Base-by-base conservation (phyloP, 2,888 invertebrate genomes). In the Megalurothrips usitatus region DNA sequence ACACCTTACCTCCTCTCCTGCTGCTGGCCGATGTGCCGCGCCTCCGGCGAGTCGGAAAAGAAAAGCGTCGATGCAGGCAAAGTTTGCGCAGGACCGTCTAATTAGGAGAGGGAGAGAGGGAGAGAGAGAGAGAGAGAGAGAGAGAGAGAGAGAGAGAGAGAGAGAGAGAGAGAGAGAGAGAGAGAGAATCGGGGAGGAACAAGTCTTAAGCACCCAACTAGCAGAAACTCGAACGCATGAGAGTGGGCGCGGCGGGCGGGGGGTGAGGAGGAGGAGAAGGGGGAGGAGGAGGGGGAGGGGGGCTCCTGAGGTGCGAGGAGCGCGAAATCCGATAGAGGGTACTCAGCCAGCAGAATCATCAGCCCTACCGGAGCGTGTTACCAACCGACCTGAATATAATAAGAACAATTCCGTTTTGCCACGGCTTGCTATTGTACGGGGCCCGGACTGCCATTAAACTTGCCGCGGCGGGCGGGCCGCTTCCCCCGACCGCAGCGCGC, bases 41-140 rank as follows among this genome's bases (percentile, higher is more conserved):
- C 68, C 68, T 26, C 26, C 68, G 68, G 68, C 68, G 26, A 26
- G 26, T 75, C 68, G 26, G 68, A 75, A 75, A 75, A 75, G 68
- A 75, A 75, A 58, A 75, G 26, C 68, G 68, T 75, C 68, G 68
- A 75, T 75, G 68, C 68, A 75, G 68, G 68, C 68, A 26, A 75
- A 75, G 68, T 75, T 75, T 23, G 68, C 68, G 23, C 68, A 75
- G 68, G 23, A 26, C 68, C 68, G 23, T 75, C 68, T 75, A 75
- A 75, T 75, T 75, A 75, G 68, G 52, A 52, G 52, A 19, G 52
- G 10, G 52, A 52, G 68, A 68, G 68, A 9, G 68, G 1, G 23
- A 10, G 23, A 26, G 68, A 8, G 68, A 11, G 23, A 6, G 68
- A 43, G 3, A 43, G 68, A 23, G 68, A 23, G 26, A 26, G 10